Evolutionary conservation across 2,113 vertebrate species (phyloP), one percentile per base, ranked within the genome.

Genomic region (Zosterops pallidus): DNA sequence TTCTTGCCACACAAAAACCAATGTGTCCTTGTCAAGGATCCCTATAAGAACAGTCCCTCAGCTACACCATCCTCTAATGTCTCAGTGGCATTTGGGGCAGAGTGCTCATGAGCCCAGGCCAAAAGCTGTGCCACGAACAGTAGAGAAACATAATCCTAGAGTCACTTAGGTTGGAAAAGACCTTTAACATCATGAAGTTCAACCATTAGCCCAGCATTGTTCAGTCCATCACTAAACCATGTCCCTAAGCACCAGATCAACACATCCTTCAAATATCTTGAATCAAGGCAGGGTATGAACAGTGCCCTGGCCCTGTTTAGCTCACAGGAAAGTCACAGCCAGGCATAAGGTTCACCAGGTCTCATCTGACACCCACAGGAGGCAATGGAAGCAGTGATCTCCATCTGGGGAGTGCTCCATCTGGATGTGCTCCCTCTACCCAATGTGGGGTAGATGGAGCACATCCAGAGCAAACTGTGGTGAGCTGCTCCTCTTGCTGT

Each of bases 21-120:
- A 17, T 0, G 0, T 31, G 49, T 21, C 17, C 22, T 37, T 55
- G 14, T 47, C 29, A 50, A 70, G 64, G 25, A 9, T 31, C n/a
- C 60, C 44, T 8, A 0, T 4, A 60, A 52, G 69, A 79, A 68
- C 26, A 64, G 41, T 28, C 24, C 25, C 42, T 80, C 23, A 65
- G 33, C 37, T 74, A 46, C 16, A 46, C 11, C 25, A 68, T 65
- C 26, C 41, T 53, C 18, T 64, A 7, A 26, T 9, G 28, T 21
- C 42, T 55, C 50, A 52, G 29, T 17, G 68, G 7, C 15, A 18
- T 53, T 22, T 39, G 7, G 41, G 33, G n/a, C 23, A 60, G 1
- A 37, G 9, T 7, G 37, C 18, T 77, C 35, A 57, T 3, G 60
- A 46, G 22, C 25, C 20, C 24, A 31, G 59, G 50, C 16, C 63